A percentile compares a stretch with the other conserved stretches of the same genome.
phyloP scores from a whole-genome alignment of 2,797 vertebrate species.

The Pogonophryne albipinna region DNA sequence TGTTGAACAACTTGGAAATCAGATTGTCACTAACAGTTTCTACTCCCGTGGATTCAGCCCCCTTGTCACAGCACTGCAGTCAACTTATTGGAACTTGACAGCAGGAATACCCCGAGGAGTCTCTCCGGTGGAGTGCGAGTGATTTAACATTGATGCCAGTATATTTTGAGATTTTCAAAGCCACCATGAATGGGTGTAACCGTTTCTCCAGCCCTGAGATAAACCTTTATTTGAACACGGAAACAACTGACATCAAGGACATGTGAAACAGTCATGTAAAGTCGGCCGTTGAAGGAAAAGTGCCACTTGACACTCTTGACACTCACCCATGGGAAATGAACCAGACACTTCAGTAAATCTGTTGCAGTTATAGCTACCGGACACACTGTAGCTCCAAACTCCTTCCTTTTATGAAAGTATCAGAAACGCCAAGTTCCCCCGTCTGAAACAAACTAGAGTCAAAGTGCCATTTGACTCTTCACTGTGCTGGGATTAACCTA shows the following conservation, averaged over 20 bases:
- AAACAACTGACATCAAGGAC: conserved; percentile 13
- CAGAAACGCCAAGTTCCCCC: conserved; percentile 4
- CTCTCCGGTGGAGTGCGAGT: conserved; percentile 30
- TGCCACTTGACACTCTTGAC: conserved; percentile 26
- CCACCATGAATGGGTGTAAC: not conserved
- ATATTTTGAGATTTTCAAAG: conserved; percentile 39
- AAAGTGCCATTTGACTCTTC: conserved; percentile 30
- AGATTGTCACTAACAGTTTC: conserved; percentile 38
- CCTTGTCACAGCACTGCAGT: conserved; percentile 16
- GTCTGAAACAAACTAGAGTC: conserved; percentile 15
- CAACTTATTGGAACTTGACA: conserved; percentile 33
- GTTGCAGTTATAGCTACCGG: not conserved
- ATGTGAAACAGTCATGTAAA: conserved; percentile 23
- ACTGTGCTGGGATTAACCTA: conserved; percentile 47
- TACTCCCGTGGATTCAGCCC: conserved; percentile 35
- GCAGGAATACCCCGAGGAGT: conserved; percentile 37
- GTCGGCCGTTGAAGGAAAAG: conserved; percentile 8
- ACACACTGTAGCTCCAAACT: not conserved
- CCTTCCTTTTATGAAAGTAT: not conserved
- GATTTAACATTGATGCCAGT: conserved; percentile 31
- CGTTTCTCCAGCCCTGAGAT: not conserved
- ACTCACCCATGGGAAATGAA: conserved; percentile 6
- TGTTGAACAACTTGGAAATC: conserved; percentile 31
- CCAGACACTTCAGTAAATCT: conserved; percentile 18
- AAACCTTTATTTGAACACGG: conserved; percentile 7